These are phyloP conservation scores for Heteromurus nitidus DNA, from an alignment of 2,888 invertebrate species.

Conservation along the genomic window DNA sequence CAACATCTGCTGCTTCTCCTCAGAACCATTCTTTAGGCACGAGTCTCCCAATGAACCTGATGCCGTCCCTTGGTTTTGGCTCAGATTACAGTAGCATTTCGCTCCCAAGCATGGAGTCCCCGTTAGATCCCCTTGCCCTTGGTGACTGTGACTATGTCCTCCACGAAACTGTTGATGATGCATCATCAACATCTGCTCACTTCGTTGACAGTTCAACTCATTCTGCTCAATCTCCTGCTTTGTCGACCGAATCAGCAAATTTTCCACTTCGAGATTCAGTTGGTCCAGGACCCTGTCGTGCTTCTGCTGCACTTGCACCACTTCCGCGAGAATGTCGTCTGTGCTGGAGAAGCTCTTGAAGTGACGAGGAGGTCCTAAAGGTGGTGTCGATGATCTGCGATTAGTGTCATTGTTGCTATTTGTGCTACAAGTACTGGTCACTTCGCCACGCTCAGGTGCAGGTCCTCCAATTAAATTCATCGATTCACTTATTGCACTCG, in stretches of 20 bases:
- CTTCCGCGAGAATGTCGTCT: conserved; percentile 72
- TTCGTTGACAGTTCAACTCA: conserved; percentile 36
- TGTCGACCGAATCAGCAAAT: conserved; percentile 69
- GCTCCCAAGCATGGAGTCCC: conserved; percentile 19
- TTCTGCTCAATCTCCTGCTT: conserved; percentile 61
- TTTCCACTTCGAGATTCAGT: conserved; percentile 73
- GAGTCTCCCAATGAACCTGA: conserved; percentile 41
- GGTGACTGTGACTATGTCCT: conserved; percentile 31
- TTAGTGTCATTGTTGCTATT: not conserved
- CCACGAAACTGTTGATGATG: too few species aligned
- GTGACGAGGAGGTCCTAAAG: conserved; percentile 60
- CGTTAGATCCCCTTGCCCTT: conserved; percentile 21
- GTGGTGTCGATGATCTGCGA: conserved; percentile 5
- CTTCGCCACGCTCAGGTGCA: conserved; percentile 4
- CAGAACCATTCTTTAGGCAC: conserved; percentile 10
- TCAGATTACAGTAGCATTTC: conserved; percentile 22
- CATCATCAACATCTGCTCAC: too few species aligned
- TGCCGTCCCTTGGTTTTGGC: not conserved
- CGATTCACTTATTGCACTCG: conserved; percentile 4
- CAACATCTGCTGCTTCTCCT: conserved; percentile 33
- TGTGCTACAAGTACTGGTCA: not conserved
- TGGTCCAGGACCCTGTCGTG: conserved; percentile 73
- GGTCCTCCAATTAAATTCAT: conserved; percentile 18
- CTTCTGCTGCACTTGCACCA: conserved; percentile 71
- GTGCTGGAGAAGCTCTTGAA: conserved; percentile 73